Evolutionary conservation across 2,888 invertebrate species (phyloP).

Genomic region (Dasypogon diadema): DNA sequence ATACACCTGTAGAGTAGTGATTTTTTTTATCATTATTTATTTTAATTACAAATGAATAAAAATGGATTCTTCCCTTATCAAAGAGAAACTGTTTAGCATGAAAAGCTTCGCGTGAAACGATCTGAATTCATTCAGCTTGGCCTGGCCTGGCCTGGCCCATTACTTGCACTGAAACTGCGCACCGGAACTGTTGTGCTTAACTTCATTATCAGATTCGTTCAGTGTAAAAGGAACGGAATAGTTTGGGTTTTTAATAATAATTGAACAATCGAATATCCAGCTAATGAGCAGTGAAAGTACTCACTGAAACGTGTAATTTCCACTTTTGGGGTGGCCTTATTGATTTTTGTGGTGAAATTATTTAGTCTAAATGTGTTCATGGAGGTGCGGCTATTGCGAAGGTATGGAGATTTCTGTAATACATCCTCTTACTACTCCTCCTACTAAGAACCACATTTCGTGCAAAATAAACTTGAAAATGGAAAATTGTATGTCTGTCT

Average conservation of each 20-base stretch:
- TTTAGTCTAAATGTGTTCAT: neutral
- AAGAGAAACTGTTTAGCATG: no score
- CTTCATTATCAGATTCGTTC: neutral
- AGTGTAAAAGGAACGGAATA: neutral
- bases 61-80: no score
- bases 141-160: no score
- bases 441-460: neutral
- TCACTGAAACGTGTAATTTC: slow-evolving; percentile 4
- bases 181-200: slow-evolving; percentile 2
- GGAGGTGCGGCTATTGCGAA: no score
- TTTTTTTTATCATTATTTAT: no score
- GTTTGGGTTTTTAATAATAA: slow-evolving; percentile 9
- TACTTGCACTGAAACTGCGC: neutral
- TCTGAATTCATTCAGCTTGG: no score
- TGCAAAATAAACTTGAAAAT: neutral
- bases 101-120: no score
- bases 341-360: neutral
- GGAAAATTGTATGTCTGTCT: neutral
- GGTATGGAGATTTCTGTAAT: neutral
- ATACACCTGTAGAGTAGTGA: no score
- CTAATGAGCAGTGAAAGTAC: slow-evolving; percentile 18
- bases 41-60: no score
- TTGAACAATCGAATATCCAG: neutral
- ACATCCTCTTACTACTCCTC: neutral
- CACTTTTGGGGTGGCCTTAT: slow-evolving; percentile 2